These are phyloP conservation scores for Palythoa caribaeorum DNA, from an alignment of 92 coral and sea anemone species.

Conservation along the genomic window DNA sequence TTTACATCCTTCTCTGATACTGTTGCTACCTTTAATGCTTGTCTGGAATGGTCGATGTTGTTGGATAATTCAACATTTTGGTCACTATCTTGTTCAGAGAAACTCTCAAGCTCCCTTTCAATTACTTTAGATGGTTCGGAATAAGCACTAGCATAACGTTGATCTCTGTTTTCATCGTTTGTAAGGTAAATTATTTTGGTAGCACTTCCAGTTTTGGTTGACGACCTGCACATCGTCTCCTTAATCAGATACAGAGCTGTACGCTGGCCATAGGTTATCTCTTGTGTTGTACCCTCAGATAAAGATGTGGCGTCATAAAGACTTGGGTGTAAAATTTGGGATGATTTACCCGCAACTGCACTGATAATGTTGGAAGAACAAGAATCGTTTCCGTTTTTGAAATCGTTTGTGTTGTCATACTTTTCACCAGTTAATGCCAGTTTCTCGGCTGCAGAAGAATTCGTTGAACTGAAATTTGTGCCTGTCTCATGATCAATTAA, in stretches of 20 bases:
- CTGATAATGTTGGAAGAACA: neutral
- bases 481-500: neutral
- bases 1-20: neutral
- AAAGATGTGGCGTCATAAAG: neutral
- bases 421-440: neutral
- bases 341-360: neutral
- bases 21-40: neutral
- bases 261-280: no score
- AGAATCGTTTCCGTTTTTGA: neutral
- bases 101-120: neutral
- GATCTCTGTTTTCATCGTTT: neutral
- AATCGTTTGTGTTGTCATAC: neutral
- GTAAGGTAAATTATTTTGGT: slow-evolving; percentile 30
- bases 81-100: neutral
- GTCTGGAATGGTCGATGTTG: neutral
- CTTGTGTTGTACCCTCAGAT: neutral
- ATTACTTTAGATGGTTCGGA: neutral
- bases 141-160: neutral
- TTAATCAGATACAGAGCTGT: slow-evolving; percentile 20
- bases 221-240: neutral
- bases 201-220: slow-evolving; percentile 11
- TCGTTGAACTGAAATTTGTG: neutral
- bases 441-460: neutral
- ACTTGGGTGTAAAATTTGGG: neutral
- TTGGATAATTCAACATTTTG: neutral